Evolutionary conservation across 2,888 invertebrate genomes (phyloP), one percentile per base, ranked within the genome.

Genomic region (Alviniconcha strummeri): DNA sequence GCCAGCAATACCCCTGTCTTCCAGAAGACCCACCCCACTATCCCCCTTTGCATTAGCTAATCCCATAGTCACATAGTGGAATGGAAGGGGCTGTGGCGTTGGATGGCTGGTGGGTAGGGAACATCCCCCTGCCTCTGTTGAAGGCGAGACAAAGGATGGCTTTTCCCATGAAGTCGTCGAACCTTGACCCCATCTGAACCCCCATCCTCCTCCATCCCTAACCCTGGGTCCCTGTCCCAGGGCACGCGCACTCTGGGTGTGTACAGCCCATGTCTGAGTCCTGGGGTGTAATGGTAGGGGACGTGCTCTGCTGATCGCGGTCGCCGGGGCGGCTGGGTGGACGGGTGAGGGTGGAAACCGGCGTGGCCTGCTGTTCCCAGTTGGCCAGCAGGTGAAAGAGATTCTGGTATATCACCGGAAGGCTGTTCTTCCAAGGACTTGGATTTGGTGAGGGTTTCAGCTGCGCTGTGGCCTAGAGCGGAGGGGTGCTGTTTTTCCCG

Each of bases 111-210:
- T 13, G 60, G n/a, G n/a, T 17, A 81, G 52, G 52, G 5, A 5
- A 11, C 36, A 4, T 19, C 54, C 60, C 75, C 74, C 8, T 79
- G 71, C 54, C 67, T 56, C 57, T 77, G 71, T 11, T 71, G 57
- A 54, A 98, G 95, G 95, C 96, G 96, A 91, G 97, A 96, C 92
- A 98, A 95, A 89, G 98, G 98, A 95, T 98, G 98, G 92, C 97
- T 97, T 94, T 97, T 97, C 90, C 98, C 98, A 94, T 98, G 97
- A 92, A 96, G 96, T 94, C 97, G 91, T n/a, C 92, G 86, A 4
- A 89, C 88, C 78, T 89, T 89, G 77, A 83, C 85, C 67, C 56
- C 83, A 8, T 56, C 76, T 19, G 52, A 17, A 76, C 9, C n/a
- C 36, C 55, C 52, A 52, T 19, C 55, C 56, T 19, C 57, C 67